These are phyloP conservation scores for Chelmon rostratus DNA, from an alignment of 2,797 vertebrate genomes.

Conservation along the genomic window DNA sequence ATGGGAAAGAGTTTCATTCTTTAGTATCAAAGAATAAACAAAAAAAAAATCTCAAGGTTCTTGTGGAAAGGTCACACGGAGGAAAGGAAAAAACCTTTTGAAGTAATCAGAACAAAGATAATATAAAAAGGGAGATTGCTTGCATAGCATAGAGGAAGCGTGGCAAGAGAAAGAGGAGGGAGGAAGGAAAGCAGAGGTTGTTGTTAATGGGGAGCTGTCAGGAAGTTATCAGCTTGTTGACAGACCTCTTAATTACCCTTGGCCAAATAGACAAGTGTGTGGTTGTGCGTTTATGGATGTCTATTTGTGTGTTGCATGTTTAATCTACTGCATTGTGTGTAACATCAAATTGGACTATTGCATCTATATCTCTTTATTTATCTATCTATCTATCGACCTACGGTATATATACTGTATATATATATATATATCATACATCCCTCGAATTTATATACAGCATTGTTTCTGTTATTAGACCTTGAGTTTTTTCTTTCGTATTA, in stretches of 20 bases:
- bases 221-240: constrained; percentile 80
- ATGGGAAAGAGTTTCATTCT: too few species aligned
- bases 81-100: constrained; percentile 30
- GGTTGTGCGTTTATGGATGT: constrained; percentile 20
- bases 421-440: neutral
- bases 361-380: too few species aligned
- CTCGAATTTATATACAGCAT: neutral
- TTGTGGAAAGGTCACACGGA: constrained; percentile 8
- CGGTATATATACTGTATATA: neutral
- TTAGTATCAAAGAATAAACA: neutral
- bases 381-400: too few species aligned
- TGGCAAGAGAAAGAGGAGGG: neutral
- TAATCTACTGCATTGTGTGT: neutral
- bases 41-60: neutral
- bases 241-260: constrained; percentile 78
- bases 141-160: constrained; percentile 10
- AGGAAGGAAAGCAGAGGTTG: constrained; percentile 31
- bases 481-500: too few species aligned
- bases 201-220: constrained; percentile 78
- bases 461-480: neutral
- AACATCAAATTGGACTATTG: constrained; percentile 3
- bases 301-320: constrained; percentile 8
- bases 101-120: constrained; percentile 31
- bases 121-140: constrained; percentile 23
- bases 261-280: constrained; percentile 46